Conservation (phyloP, 1,140 invertebrate species). For the Macrobrachium nipponense region DNA sequence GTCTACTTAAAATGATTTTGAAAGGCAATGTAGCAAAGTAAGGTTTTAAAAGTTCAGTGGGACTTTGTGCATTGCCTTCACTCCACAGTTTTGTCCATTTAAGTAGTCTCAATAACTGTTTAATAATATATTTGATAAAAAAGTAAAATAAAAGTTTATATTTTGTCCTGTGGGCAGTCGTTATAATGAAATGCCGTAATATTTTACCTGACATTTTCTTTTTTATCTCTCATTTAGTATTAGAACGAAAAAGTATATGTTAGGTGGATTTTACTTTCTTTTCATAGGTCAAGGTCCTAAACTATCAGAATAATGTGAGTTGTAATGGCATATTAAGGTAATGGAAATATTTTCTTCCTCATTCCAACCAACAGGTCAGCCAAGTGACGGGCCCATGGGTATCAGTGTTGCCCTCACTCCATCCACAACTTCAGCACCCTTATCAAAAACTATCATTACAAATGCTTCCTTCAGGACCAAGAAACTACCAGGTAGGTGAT, state of each 20-base stretch:
- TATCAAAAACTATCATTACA: slow-evolving; percentile 95
- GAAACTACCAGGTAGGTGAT: slow-evolving; percentile 81
- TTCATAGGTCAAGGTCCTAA: no score
- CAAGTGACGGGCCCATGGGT: slow-evolving; percentile 82
- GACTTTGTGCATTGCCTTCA: neutral
- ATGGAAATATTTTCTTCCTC: neutral
- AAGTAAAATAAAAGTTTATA: no score
- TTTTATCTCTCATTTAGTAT: no score
- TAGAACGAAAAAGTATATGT: neutral
- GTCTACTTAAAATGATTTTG: neutral
- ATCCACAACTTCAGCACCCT: slow-evolving; percentile 77
- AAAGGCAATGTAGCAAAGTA: no score
- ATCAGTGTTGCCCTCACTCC: slow-evolving; percentile 83
- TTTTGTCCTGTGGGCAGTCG: neutral
- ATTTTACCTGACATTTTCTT: no score
- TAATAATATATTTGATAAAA: no score
- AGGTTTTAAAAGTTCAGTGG: neutral
- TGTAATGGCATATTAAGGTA: neutral
- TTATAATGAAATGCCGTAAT: no score
- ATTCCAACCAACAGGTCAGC: slow-evolving; percentile 73
- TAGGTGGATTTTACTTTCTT: neutral
- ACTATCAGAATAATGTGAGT: no score
- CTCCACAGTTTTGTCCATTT: no score
- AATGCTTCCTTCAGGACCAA: slow-evolving; percentile 96
- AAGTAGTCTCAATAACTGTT: no score